Evolutionary conservation across 1,140 invertebrate species (phyloP), one percentile per base, ranked within the genome.

Genomic region (Anoplophora glabripennis): DNA sequence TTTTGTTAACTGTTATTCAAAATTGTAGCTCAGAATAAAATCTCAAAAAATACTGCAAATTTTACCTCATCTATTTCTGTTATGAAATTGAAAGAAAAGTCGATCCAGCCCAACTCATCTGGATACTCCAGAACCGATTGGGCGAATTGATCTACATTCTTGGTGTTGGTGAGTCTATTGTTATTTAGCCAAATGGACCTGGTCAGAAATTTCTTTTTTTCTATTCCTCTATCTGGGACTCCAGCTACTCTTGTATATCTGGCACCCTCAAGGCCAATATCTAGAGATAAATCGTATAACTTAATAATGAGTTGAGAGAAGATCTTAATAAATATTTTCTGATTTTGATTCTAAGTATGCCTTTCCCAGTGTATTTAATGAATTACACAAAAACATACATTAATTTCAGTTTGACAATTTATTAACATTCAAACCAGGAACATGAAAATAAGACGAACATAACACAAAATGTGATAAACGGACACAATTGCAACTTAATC

Each of bases 31-130:
- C n/a, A 8, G 14, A n/a, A 40, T 40, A 4, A 40, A 40, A 14
- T n/a, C 9, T n/a, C 8, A n/a, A n/a, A n/a, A n/a, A n/a, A n/a
- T 7, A n/a, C n/a, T 37, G 36, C 36, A 8, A 8, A 37, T 44
- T 17, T 64, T 42, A 77, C 75, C 7, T 78, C 72, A 33, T 76
- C 74, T 12, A 83, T 76, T 21, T 76, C 70, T 0, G 48, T 58
- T 38, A 83, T 74, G n/a, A 70, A 68, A 53, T 83, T 83, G 61
- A 77, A 81, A 0, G 81, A 81, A 11, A 82, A 73, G 71, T 83
- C 80, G 1, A 83, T 57, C 81, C 81, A 83, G 7, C 74, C 74
- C 4, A 83, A 72, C 8, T 72, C 59, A 0, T 53, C 38, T 0
- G 81, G 78, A 35, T 74, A 58, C 18, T 78, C 76, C 1, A 82